phyloP scores from a whole-genome alignment of 2,888 invertebrate species.

The Galeopsomyia nigrocyanea region DNA sequence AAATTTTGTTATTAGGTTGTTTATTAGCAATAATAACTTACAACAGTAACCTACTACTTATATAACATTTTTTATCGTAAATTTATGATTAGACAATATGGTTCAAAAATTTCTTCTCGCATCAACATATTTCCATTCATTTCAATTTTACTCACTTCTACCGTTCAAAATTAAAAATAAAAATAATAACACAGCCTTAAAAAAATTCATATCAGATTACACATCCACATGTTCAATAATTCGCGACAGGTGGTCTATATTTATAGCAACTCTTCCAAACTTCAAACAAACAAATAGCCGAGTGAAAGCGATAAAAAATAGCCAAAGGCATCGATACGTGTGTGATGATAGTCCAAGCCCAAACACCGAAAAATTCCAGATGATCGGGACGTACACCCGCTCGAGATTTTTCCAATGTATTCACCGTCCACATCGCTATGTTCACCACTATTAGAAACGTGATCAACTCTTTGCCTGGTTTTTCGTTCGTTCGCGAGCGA shows the following conservation, averaged over 20 bases:
- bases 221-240: too few species aligned
- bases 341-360: slow-evolving; percentile 93
- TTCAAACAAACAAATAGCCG: slow-evolving; percentile 92
- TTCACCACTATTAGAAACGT: slow-evolving; percentile 87
- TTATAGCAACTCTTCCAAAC: slow-evolving; percentile 94
- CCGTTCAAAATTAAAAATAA: too few species aligned
- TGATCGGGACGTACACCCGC: slow-evolving; percentile 88
- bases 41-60: too few species aligned
- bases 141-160: too few species aligned
- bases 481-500: slow-evolving; percentile 79
- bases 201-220: not conserved
- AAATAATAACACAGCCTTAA: not conserved
- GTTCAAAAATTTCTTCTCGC: too few species aligned
- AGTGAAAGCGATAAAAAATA: slow-evolving; percentile 92
- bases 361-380: slow-evolving; percentile 84
- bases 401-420: slow-evolving; percentile 86
- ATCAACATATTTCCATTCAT: too few species aligned
- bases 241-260: slow-evolving; percentile 69
- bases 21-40: too few species aligned
- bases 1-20: too few species aligned
- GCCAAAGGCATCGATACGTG: slow-evolving; percentile 91
- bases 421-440: slow-evolving; percentile 89
- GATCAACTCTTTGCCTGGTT: slow-evolving; percentile 88
- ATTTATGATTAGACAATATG: too few species aligned
- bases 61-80: too few species aligned